phyloP scores from a whole-genome alignment of 2,797 vertebrate species.

The Sarcoramphus papa region DNA sequence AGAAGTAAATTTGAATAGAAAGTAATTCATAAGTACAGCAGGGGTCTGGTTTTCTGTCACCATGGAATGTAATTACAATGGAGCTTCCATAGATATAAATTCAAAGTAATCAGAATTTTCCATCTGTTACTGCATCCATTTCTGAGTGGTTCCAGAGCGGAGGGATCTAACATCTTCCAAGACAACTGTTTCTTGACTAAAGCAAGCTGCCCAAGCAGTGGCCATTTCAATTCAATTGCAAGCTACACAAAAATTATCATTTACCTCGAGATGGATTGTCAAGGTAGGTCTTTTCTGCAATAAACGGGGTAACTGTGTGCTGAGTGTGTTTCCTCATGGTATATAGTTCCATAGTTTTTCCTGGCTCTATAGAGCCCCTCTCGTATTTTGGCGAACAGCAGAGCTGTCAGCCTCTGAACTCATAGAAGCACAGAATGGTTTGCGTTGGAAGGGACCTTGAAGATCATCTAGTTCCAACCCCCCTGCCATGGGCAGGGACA shows the following conservation, averaged over 20 bases:
- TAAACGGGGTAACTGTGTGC: neutral
- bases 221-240: neutral
- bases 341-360: neutral
- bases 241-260: neutral
- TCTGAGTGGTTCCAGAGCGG: conserved; percentile 12
- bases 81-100: conserved; percentile 22
- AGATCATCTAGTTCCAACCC: too few species aligned
- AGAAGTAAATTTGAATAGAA: conserved; percentile 40
- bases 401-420: neutral
- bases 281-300: neutral
- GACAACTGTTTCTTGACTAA: neutral
- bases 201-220: neutral
- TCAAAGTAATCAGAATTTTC: conserved; percentile 25
- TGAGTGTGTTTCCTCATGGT: neutral
- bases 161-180: neutral
- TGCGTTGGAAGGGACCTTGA: too few species aligned
- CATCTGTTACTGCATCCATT: conserved; percentile 23
- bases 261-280: neutral
- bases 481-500: too few species aligned
- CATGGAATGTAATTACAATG: conserved; percentile 45
- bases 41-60: conserved; percentile 41
- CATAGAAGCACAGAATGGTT: neutral
- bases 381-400: neutral
- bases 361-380: neutral
- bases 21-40: conserved; percentile 51